These are phyloP conservation scores for Scyliorhinus canicula DNA, from an alignment of 2,797 vertebrate species.

Conservation along the genomic window DNA sequence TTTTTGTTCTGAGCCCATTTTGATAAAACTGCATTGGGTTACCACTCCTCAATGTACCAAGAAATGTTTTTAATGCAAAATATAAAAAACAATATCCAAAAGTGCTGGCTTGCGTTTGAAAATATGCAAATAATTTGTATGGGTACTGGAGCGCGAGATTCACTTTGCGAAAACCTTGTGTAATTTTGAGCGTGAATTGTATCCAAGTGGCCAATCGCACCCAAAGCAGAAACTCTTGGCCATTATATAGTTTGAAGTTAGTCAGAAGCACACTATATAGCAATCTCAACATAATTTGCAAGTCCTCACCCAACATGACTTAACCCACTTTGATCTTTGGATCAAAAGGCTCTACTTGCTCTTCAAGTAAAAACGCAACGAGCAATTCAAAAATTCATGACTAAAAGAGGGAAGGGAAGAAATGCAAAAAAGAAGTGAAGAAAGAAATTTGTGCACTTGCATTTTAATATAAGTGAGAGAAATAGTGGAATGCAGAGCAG, in stretches of 20 bases:
- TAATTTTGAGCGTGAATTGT: background rate
- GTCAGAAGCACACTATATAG: background rate
- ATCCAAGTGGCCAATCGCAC: background rate
- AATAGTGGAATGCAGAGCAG: background rate
- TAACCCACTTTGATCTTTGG: background rate
- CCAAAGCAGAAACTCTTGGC: background rate
- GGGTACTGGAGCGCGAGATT: background rate
- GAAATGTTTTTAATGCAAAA: background rate
- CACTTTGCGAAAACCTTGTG: background rate
- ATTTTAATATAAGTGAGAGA: background rate
- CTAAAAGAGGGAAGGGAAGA: background rate
- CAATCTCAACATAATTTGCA: background rate
- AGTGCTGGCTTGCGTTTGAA: background rate
- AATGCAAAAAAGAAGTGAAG: background rate
- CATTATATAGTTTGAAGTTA: background rate
- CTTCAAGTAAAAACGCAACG: background rate
- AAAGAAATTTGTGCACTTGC: background rate
- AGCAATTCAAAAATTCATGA: constrained; percentile 16
- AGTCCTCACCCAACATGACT: background rate
- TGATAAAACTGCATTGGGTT: background rate
- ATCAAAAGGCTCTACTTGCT: background rate
- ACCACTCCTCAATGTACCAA: background rate
- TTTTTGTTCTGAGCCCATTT: background rate
- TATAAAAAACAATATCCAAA: background rate
- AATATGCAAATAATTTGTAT: background rate